Conservation (phyloP, 2,888 invertebrate genomes). For the Andrena bicolor region DNA sequence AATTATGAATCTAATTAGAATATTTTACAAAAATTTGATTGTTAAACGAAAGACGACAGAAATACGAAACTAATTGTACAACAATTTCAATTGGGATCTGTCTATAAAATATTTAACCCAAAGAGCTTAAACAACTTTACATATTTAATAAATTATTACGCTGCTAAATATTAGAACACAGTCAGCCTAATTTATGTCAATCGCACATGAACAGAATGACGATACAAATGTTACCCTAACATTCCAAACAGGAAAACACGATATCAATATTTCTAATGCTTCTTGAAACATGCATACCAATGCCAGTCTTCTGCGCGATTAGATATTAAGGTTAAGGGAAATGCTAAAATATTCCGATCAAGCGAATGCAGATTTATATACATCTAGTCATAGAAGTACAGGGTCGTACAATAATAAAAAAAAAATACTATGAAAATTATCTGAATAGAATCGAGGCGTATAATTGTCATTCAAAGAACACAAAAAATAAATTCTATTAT, state of each 20-base stretch:
- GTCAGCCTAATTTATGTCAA: constrained; percentile 14
- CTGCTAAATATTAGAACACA: constrained; percentile 11
- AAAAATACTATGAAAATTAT: too few relatives aligned
- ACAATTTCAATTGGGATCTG: not conserved
- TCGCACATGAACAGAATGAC: constrained; percentile 15
- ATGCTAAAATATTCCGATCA: constrained; percentile 16
- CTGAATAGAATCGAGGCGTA: too few relatives aligned
- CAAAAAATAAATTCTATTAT: too few relatives aligned
- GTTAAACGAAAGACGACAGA: too few relatives aligned
- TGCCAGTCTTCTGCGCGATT: not conserved
- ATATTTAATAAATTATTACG: not conserved
- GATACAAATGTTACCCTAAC: constrained; percentile 15
- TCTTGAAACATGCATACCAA: constrained; percentile 29
- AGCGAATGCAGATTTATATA: constrained; percentile 6
- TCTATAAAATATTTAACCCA: not conserved
- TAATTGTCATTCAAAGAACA: too few relatives aligned
- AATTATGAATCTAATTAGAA: too few relatives aligned
- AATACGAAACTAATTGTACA: too few relatives aligned
- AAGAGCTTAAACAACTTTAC: not conserved
- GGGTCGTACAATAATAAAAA: too few relatives aligned
- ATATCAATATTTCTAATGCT: constrained; percentile 17
- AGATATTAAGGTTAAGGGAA: constrained; percentile 25
- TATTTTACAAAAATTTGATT: too few relatives aligned
- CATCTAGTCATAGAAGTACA: too few relatives aligned
- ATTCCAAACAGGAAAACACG: not conserved